Base-by-base conservation (phyloP, 2,797 vertebrate species). In the Emys orbicularis region DNA sequence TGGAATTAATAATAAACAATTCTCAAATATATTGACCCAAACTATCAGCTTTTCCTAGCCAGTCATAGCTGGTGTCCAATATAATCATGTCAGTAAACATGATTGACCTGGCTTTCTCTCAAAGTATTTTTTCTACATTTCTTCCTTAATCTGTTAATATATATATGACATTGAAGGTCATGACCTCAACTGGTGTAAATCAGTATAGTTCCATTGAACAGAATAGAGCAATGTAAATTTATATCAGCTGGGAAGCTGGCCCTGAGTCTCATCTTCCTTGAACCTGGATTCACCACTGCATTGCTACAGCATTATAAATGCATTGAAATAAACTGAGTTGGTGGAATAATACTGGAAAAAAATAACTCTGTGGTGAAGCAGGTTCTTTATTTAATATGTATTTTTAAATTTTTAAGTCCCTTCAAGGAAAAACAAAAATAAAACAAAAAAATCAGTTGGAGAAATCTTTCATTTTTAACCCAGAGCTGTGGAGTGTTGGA, bases 71-170 rank as follows among this genome's bases (percentile, higher is more conserved):
- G 93, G 93, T 90, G 87, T 87, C 86, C 68, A 59, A 76, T 68
- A 94, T 13, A 95, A 95, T 89, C 77, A 90, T 9, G 34, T 74
- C 86, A 93, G 44, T 87, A 83, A 83, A 92, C 92, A 81, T 82
- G 87, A 94, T 84, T 91, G 54, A 65, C 25, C 29, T 44, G 65
- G 52, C 34, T 93, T 92, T 80, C 82, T 84, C 23, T 80, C 59
- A 81, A 27, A 68, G 15, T 49, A 1, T n/a, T 23, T 8, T 74
- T 7, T 5, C 2, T 10, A 0, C 34, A 87, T 90, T 92, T 89
- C 49, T 91, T 3, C 54, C 82, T 18, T 89, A 79, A 52, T 3
- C 57, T 79, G 72, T 3, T 2, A 4, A 29, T 0, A 1, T 12
- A 29, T 12, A 87, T 23, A 19, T 2, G 3, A 0, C 8, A n/a